Evolutionary conservation across 2,888 invertebrate species (phyloP), one percentile per base, ranked within the genome.

Genomic region (Monopis laevigella): DNA sequence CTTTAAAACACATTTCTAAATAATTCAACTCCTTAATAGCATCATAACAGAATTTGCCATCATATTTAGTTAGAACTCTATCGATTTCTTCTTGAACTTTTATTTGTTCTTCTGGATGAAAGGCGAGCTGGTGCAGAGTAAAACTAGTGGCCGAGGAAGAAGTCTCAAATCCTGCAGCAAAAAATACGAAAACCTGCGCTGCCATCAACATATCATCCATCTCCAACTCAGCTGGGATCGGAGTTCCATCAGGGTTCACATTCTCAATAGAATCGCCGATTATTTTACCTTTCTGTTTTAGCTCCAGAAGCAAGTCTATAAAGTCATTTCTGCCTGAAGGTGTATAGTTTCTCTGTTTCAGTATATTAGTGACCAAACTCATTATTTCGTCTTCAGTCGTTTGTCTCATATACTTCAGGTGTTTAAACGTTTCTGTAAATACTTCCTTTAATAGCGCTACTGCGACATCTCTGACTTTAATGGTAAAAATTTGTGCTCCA

Each of bases 161-260:
- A 2, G 82, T 82, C 52, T 82, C 82, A 48, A 78, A 82, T 5
- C 83, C 83, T 42, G 82, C 83, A 12, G 68, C 78, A 34, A 80
- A 78, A 48, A 78, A 78, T 3, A 74, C 65, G 50, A 80, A 77
- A 1, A 68, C 66, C 59, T 77, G 78, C 2, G 78, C 73, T 8
- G 63, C 63, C 55, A 78, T 56, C 39, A 75, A 45, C 34, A 59
- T 42, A 36, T 73, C 69, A 43, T 57, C 64, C 42, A 75, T 45
- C 54, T 73, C 69, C 38, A 71, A 42, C 41, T 53, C 48, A 1
- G 55, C 53, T 2, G 13, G 11, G 13, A 54, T 53, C 2, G 60
- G 45, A 1, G 29, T 42, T 2, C 51, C 51, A 24, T 51, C 29
- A 0, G 53, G 24, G 42, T 68, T 59, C 42, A 56, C 69, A 1